Percentiles rank a stretch among this genome's conserved stretches.
Evolutionary conservation across 2,797 vertebrate species (phyloP).

Genomic region (Arvicola amphibius): DNA sequence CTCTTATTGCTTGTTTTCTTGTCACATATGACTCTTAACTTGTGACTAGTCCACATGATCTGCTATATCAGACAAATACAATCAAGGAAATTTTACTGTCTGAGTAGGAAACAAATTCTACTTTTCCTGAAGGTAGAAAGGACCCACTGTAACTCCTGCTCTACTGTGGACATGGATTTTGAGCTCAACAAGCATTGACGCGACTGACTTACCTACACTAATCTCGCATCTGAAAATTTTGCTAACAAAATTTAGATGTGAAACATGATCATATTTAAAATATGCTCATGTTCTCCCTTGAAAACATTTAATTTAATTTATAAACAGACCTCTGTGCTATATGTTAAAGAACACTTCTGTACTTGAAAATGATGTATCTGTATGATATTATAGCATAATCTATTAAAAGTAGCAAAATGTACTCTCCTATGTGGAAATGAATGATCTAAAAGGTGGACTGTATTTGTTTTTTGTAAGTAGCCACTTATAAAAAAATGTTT

Average conservation of each 20-base stretch:
- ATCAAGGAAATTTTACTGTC: not conserved
- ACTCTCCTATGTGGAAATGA: not conserved
- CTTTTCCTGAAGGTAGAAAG: not conserved
- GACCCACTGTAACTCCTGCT: not conserved
- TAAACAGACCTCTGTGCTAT: not conserved
- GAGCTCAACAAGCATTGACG: not conserved
- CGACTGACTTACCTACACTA: not conserved
- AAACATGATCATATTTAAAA: not conserved
- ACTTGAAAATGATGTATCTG: not conserved
- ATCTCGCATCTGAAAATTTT: not conserved
- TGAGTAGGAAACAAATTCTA: not conserved
- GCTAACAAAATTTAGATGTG: not conserved
- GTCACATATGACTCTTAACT: not conserved
- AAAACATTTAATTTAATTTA: not conserved
- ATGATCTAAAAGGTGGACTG: rapidly evolving
- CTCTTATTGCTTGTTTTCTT: not conserved
- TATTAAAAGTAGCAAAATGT: not conserved
- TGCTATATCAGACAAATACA: not conserved
- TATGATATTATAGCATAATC: not conserved
- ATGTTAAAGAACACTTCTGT: not conserved
- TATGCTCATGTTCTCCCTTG: not conserved
- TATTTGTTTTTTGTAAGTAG: not conserved
- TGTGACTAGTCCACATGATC: not conserved
- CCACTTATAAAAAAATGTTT: not conserved
- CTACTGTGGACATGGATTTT: not conserved